These are phyloP conservation scores for Zaprionus tsacasi DNA, from an alignment of 1,140 invertebrate species.

Conservation along the genomic window DNA sequence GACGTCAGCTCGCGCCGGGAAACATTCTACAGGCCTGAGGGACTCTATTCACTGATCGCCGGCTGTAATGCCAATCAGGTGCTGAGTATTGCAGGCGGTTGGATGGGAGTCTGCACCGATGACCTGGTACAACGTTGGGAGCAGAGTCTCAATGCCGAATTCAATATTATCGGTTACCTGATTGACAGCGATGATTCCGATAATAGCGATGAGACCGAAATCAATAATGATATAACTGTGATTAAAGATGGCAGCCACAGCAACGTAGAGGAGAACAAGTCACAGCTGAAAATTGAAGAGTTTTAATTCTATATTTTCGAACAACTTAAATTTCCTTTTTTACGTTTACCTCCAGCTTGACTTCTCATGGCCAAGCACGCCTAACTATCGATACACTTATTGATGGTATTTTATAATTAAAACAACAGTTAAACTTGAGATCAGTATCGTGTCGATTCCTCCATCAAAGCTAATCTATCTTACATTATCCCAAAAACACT, in stretches of 20 bases:
- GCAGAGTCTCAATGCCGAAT: conserved; percentile 54
- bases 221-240: not conserved
- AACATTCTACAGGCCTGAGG: conserved; percentile 31
- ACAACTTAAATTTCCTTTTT: not conserved
- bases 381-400: no score
- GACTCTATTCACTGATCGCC: conserved; percentile 45
- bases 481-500: no score
- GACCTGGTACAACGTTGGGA: conserved; percentile 51
- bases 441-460: no score
- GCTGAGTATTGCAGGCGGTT: conserved; percentile 45
- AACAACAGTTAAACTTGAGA: no score
- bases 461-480: no score
- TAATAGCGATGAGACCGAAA: not conserved
- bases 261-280: no score
- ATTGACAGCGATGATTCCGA: conserved; percentile 31
- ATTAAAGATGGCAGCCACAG: not conserved
- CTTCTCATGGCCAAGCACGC: no score
- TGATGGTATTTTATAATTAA: no score
- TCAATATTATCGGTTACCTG: conserved; percentile 55
- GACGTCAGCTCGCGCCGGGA: conserved; percentile 51
- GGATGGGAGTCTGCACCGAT: conserved; percentile 25
- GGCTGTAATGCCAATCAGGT: conserved; percentile 63
- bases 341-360: not conserved
- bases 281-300: not conserved
- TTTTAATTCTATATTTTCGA: not conserved